A percentile compares a stretch with the other conserved stretches of the same genome.
Conservation (phyloP, 1,140 invertebrate genomes). For the Lepidurus couesii region DNA sequence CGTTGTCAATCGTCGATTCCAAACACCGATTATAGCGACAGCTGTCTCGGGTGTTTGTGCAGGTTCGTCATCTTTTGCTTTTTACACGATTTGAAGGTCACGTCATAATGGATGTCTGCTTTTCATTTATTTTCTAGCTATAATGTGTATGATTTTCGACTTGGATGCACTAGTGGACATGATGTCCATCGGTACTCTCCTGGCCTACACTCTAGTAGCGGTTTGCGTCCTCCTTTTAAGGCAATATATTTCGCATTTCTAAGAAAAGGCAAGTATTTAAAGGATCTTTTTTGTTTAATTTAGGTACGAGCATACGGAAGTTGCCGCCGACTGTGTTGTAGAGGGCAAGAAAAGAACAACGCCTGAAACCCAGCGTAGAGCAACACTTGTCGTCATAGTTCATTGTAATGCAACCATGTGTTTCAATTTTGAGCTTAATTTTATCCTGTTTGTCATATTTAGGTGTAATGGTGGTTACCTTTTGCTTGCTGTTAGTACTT, state of each 20-base stretch:
- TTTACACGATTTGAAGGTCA: neutral
- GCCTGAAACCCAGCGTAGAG: constrained; percentile 32
- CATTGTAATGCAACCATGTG: constrained; percentile 1
- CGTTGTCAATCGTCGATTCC: constrained; percentile 47
- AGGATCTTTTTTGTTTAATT: constrained; percentile 57
- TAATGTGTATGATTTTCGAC: constrained; percentile 30
- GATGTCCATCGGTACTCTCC: constrained; percentile 61
- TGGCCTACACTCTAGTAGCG: constrained; percentile 85
- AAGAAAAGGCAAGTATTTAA: constrained; percentile 78
- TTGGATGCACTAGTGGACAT: constrained; percentile 34
- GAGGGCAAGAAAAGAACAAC: constrained; percentile 37
- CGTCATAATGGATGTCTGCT: neutral
- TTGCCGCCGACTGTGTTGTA: constrained; percentile 43
- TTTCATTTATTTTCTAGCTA: neutral
- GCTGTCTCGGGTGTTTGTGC: constrained; percentile 70
- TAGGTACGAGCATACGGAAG: constrained; percentile 46
- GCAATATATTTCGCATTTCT: constrained; percentile 80
- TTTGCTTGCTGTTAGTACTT: constrained; percentile 23
- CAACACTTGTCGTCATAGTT: neutral
- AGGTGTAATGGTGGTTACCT: constrained; percentile 24
- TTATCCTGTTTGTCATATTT: neutral
- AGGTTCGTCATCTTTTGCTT: constrained; percentile 55
- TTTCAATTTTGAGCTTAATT: neutral
- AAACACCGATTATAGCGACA: constrained; percentile 75
- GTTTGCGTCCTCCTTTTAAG: constrained; percentile 83